phyloP scores from a whole-genome alignment of 2,888 invertebrate genomes.

The Hoplodrina ambigua region DNA sequence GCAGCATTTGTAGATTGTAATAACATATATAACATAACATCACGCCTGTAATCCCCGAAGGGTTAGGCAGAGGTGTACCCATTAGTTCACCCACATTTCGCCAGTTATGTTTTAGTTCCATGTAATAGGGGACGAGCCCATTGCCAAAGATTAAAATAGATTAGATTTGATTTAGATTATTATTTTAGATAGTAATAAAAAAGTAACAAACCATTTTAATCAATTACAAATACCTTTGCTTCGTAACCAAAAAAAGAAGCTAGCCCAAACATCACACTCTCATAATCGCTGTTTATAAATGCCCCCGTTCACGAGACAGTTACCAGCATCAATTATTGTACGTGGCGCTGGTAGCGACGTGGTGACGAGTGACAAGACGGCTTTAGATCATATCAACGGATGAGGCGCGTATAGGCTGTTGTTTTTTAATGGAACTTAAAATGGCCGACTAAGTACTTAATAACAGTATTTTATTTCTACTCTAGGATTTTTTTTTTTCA shows the following conservation, averaged over 20 bases:
- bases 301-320: slow-evolving; percentile 70
- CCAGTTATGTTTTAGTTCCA: no score
- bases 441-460: not conserved
- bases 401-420: slow-evolving; percentile 73
- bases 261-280: slow-evolving; percentile 60
- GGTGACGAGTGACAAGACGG: slow-evolving; percentile 80
- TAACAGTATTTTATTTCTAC: not conserved
- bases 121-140: no score
- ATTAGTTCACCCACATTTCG: no score
- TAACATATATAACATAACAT: no score
- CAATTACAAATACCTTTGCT: slow-evolving; percentile 42
- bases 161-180: no score
- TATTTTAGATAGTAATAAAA: not conserved
- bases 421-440: slow-evolving; percentile 12
- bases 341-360: slow-evolving; percentile 73
- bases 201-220: slow-evolving; percentile 25
- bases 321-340: slow-evolving; percentile 79
- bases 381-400: slow-evolving; percentile 82
- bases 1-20: no score
- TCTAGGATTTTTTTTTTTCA: no score
- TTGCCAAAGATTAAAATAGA: no score
- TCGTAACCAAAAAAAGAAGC: slow-evolving; percentile 31
- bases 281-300: slow-evolving; percentile 63
- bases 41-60: no score
- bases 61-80: no score